Conservation (phyloP, 2,113 vertebrate species). For the Anseranas semipalmata region DNA sequence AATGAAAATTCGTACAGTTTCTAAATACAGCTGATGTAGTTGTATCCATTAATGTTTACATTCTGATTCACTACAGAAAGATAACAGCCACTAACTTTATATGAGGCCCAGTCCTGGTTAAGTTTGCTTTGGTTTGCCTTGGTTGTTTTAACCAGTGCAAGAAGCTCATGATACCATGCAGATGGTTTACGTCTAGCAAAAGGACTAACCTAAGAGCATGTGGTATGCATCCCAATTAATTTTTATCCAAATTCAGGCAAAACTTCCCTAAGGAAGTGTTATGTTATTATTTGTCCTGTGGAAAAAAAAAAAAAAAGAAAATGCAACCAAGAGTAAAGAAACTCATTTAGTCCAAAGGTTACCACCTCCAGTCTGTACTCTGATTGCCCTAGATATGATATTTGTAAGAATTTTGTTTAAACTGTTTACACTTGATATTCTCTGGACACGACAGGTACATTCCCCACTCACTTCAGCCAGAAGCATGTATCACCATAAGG, state of each 20-base stretch:
- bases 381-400: neutral
- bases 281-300: neutral
- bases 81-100: neutral
- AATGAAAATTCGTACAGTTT: neutral
- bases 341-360: neutral
- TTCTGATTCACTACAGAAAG: neutral
- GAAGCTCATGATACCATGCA: neutral
- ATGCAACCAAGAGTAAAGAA: neutral
- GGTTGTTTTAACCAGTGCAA: neutral
- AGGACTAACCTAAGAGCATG: neutral
- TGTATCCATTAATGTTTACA: neutral
- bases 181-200: neutral
- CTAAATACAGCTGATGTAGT: neutral
- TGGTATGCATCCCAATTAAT: neutral
- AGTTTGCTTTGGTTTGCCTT: neutral
- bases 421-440: neutral
- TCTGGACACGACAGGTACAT: neutral
- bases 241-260: neutral
- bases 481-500: neutral
- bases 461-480: neutral
- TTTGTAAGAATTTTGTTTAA: neutral
- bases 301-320: neutral
- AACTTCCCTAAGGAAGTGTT: neutral
- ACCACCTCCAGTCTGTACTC: neutral
- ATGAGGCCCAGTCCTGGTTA: neutral